phyloP scores from a whole-genome alignment of 2,113 vertebrate species.

The Tachuris rubrigastra region DNA sequence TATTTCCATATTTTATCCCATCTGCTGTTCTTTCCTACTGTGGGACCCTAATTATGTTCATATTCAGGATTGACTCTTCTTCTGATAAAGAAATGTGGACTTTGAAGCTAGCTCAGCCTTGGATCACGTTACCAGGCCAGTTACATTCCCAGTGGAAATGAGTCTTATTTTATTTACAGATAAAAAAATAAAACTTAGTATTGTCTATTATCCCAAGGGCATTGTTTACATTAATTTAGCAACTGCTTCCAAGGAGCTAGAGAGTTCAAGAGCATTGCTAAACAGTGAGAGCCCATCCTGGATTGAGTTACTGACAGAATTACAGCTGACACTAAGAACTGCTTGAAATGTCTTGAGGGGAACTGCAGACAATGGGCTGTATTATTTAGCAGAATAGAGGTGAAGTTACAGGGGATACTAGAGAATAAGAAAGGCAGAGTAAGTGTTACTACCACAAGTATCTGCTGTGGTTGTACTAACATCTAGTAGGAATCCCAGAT shows the following conservation, averaged over 20 bases:
- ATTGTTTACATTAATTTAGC: constrained; percentile 76
- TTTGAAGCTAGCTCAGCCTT: constrained; percentile 9
- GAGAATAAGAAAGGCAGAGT: constrained; percentile 70
- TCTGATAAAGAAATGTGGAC: background rate
- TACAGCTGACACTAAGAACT: constrained; percentile 89
- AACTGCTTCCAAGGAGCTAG: constrained; percentile 74
- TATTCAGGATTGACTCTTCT: background rate
- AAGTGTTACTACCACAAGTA: constrained; percentile 68
- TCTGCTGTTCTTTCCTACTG: background rate
- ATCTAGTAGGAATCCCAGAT: background rate
- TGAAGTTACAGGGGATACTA: constrained; percentile 81
- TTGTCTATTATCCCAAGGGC: constrained; percentile 72
- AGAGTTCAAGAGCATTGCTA: constrained; percentile 67
- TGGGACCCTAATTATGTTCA: background rate
- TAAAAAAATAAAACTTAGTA: constrained; percentile 73
- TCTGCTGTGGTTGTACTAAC: background rate
- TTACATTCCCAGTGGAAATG: constrained; percentile 43
- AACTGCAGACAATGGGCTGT: constrained; percentile 81
- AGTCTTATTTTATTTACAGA: constrained; percentile 74
- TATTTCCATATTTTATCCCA: background rate
- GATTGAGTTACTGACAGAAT: constrained; percentile 87
- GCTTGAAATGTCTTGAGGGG: constrained; percentile 79
- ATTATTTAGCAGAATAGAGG: constrained; percentile 85
- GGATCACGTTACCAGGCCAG: constrained; percentile 6
- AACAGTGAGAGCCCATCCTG: constrained; percentile 75